A percentile compares a stretch with the other conserved stretches of the same genome.
These are phyloP conservation scores for Heliconius himera DNA, from an alignment of 1,140 invertebrate species.

Conservation along the genomic window DNA sequence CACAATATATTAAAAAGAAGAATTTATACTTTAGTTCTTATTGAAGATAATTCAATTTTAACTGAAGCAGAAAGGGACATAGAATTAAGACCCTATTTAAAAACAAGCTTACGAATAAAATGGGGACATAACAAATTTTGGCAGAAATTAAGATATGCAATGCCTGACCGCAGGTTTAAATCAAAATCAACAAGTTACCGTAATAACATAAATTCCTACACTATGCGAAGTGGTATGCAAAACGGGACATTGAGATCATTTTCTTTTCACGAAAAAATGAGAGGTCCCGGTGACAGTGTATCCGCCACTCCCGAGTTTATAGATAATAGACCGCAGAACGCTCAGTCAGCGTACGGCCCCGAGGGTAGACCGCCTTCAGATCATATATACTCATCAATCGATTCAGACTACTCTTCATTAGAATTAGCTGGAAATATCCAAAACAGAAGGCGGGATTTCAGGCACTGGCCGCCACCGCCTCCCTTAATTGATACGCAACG, in stretches of 20 bases:
- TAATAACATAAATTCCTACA: constrained; percentile 90
- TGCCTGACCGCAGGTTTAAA: constrained; percentile 85
- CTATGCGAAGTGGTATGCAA: constrained; percentile 83
- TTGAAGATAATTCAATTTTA: constrained; percentile 88
- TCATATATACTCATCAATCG: constrained; percentile 93
- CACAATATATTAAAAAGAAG: constrained; percentile 92
- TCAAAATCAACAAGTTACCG: constrained; percentile 82
- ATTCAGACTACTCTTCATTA: constrained; percentile 88
- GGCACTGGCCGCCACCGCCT: constrained; percentile 74
- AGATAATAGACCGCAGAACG: constrained; percentile 66
- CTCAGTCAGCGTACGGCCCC: constrained; percentile 64
- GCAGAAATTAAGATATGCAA: constrained; percentile 93
- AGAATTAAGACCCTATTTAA: constrained; percentile 93
- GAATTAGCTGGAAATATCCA: constrained; percentile 73
- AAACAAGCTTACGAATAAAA: constrained; percentile 89
- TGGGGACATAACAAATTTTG: constrained; percentile 96
- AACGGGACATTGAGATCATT: constrained; percentile 81
- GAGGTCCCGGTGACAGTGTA: constrained; percentile 61
- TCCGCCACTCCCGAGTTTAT: constrained; percentile 63
- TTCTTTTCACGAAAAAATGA: constrained; percentile 75
- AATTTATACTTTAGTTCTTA: constrained; percentile 91
- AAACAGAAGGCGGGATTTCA: constrained; percentile 69
- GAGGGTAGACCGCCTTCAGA: constrained; percentile 88
- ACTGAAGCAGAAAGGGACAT: constrained; percentile 92
- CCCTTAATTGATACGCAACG: constrained; percentile 73